Evolutionary conservation across 2,888 invertebrate genomes (phyloP).

Genomic region (Aricia artaxerxes): DNA sequence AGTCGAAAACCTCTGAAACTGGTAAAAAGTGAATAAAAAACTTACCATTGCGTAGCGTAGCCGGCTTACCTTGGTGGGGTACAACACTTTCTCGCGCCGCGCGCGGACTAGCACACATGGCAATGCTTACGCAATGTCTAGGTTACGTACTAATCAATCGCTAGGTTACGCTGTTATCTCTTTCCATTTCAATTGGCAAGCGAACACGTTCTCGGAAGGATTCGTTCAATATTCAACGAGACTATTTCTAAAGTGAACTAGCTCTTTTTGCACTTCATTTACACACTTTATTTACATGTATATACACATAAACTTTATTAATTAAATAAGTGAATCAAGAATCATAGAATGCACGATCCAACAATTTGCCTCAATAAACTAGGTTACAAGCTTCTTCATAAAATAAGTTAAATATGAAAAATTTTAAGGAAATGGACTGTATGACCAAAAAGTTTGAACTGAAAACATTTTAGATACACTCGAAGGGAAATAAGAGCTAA

Average conservation of each 20-base stretch:
- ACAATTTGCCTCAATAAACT: too few relatives aligned
- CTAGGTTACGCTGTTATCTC: slow-evolving; percentile 1
- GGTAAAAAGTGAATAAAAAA: neutral
- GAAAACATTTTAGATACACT: neutral
- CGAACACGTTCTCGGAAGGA: neutral
- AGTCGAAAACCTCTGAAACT: neutral
- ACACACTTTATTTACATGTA: too few relatives aligned
- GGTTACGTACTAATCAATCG: slow-evolving; percentile 14
- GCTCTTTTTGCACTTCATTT: neutral
- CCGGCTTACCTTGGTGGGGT: slow-evolving; percentile 20
- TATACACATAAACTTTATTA: too few relatives aligned
- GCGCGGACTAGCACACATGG: slow-evolving; percentile 9
- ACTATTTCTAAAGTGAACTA: neutral
- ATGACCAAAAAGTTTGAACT: too few relatives aligned
- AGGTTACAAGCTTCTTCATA: too few relatives aligned
- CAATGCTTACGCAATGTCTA: slow-evolving; percentile 7
- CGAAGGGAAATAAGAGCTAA: slow-evolving; percentile 22
- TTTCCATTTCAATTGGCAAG: neutral
- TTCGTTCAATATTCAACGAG: too few relatives aligned
- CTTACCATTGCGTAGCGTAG: slow-evolving; percentile 6
- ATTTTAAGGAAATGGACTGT: too few relatives aligned
- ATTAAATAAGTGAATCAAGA: too few relatives aligned
- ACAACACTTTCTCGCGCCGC: neutral
- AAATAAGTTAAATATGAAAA: too few relatives aligned
- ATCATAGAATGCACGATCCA: too few relatives aligned